Evolutionary conservation across 2,113 vertebrate genomes (phyloP).

Genomic region (Zosterops borbonicus): DNA sequence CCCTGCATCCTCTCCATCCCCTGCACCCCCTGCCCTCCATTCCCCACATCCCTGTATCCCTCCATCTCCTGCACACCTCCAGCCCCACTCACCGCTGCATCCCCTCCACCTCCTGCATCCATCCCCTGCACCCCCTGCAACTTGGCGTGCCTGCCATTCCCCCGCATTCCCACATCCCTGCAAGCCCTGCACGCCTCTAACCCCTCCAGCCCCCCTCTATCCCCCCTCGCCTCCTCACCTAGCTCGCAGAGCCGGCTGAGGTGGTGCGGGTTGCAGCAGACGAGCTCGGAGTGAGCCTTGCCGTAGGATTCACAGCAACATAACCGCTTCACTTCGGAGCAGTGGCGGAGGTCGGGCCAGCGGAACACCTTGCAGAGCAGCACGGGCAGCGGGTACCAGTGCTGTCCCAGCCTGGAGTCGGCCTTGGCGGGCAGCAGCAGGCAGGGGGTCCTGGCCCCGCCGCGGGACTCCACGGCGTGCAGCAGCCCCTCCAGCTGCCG

Average conservation of each 20-base stretch:
- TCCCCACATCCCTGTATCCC: neutral
- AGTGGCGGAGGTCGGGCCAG: slow-evolving; percentile 95
- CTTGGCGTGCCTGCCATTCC: neutral
- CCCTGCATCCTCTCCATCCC: neutral
- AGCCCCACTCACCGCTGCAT: neutral
- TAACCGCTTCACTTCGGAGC: slow-evolving; percentile 92
- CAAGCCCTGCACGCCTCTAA: neutral
- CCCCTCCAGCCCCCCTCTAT: neutral
- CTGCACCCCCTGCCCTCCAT: too few relatives aligned
- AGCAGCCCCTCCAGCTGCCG: slow-evolving; percentile 91
- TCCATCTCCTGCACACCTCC: neutral
- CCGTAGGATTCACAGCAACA: slow-evolving; percentile 95
- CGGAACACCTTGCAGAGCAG: slow-evolving; percentile 96
- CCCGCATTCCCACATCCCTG: neutral
- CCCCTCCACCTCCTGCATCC: neutral
- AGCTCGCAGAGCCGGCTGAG: slow-evolving; percentile 96
- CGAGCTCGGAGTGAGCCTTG: slow-evolving; percentile 88
- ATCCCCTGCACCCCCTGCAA: neutral
- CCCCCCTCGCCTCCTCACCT: slow-evolving; percentile 68
- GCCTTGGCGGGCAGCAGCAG: slow-evolving; percentile 87
- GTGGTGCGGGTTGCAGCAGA: slow-evolving; percentile 98
- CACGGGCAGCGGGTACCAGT: slow-evolving; percentile 88
- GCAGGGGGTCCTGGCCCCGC: slow-evolving; percentile 88
- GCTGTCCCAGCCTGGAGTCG: slow-evolving; percentile 87
- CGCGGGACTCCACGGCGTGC: slow-evolving; percentile 93